phyloP scores from a whole-genome alignment of 2,113 vertebrate species.

The Oriolus oriolus region DNA sequence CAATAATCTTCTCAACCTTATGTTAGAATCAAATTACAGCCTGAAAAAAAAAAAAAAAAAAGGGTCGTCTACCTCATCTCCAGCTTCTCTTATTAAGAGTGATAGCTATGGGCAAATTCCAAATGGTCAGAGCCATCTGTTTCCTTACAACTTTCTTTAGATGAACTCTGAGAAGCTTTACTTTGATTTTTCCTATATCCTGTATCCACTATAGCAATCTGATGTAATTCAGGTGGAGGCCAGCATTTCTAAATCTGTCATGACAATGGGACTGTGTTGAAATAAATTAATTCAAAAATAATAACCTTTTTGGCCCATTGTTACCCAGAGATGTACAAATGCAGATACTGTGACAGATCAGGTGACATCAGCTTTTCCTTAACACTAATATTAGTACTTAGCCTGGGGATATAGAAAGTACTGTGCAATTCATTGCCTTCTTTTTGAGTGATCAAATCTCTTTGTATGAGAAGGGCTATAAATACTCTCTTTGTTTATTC shows the following conservation, averaged over 20 bases:
- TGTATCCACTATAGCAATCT: neutral
- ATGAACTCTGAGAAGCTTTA: neutral
- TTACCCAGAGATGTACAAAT: neutral
- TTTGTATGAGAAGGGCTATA: slow-evolving; percentile 22
- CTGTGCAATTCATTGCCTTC: neutral
- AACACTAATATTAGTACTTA: slow-evolving; percentile 5
- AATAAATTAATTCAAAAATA: slow-evolving; percentile 28
- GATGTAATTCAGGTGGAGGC: slow-evolving; percentile 26
- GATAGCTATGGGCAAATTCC: neutral
- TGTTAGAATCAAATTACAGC: neutral
- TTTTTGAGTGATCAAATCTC: slow-evolving; percentile 32
- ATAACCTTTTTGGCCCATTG: neutral
- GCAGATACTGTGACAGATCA: neutral
- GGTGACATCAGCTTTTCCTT: slow-evolving; percentile 42
- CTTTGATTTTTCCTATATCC: slow-evolving; percentile 22
- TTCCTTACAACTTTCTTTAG: neutral
- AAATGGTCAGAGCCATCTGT: neutral
- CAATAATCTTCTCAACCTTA: neutral
- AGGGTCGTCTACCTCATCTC: neutral
- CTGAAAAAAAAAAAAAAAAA: neutral
- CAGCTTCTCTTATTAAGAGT: neutral
- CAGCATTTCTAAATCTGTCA: slow-evolving; percentile 22
- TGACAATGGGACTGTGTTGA: neutral
- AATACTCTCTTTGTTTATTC: slow-evolving; percentile 48
- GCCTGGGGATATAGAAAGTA: neutral